Percentiles rank a stretch among this genome's conserved stretches.
phyloP scores from a whole-genome alignment of 2,888 invertebrate genomes.

The Invenusta paracnida region DNA sequence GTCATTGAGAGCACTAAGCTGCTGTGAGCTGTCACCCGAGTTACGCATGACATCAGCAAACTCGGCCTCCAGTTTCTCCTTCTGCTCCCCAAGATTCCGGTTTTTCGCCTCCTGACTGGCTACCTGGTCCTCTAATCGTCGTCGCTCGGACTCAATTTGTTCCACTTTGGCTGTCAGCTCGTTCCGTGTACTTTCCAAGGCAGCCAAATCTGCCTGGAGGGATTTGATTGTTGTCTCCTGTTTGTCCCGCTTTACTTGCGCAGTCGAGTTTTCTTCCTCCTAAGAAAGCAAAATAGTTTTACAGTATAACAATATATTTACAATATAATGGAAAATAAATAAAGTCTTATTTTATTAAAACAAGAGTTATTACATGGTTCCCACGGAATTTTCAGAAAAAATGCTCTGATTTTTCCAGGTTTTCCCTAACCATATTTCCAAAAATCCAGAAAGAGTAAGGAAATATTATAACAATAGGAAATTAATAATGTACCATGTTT shows the following conservation, averaged over 20 bases:
- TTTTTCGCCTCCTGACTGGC: slow-evolving; percentile 34
- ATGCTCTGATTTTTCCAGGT: neutral
- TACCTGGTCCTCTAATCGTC: neutral
- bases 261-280: slow-evolving; percentile 27
- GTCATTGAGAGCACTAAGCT: slow-evolving; percentile 55
- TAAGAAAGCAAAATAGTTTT: neutral
- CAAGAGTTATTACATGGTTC: too few species aligned
- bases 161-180: neutral
- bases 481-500: neutral
- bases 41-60: slow-evolving; percentile 52
- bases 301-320: too few species aligned
- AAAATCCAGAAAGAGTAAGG: too few species aligned
- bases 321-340: too few species aligned
- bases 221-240: slow-evolving; percentile 4
- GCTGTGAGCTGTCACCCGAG: slow-evolving; percentile 58
- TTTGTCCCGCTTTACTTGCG: slow-evolving; percentile 22
- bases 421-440: neutral
- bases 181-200: neutral
- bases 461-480: neutral
- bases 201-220: neutral
- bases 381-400: too few species aligned
- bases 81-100: slow-evolving; percentile 21
- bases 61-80: slow-evolving; percentile 34
- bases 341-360: too few species aligned
- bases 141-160: neutral